phyloP scores from a whole-genome alignment of 92 coral and sea anemone genomes.

The Diadumene lineata region DNA sequence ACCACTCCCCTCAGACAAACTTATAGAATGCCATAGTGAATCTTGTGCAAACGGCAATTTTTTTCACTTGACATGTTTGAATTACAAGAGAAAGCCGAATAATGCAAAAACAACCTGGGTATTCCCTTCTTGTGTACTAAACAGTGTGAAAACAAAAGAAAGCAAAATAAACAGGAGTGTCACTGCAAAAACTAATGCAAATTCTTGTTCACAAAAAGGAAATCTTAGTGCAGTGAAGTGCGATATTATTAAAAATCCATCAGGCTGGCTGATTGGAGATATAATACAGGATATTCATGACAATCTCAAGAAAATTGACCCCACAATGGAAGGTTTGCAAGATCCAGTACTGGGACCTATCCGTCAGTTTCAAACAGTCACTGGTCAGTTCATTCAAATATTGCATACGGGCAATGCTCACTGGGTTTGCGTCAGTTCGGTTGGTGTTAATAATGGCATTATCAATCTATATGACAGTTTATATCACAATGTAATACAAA shows the following conservation, averaged over 20 bases:
- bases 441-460: conserved; percentile 54
- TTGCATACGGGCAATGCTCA: conserved; percentile 57
- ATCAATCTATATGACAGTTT: conserved; percentile 67
- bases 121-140: conserved; percentile 30
- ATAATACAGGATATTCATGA: conserved; percentile 50
- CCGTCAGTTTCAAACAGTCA: conserved; percentile 40
- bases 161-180: neutral
- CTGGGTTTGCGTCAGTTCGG: conserved; percentile 67
- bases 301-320: conserved; percentile 9
- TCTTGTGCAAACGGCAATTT: conserved; percentile 34
- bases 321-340: conserved; percentile 45
- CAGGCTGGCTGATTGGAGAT: conserved; percentile 40
- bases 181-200: neutral
- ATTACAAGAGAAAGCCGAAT: conserved; percentile 40
- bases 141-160: conserved; percentile 42
- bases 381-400: conserved; percentile 56
- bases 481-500: conserved; percentile 40
- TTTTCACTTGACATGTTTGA: conserved; percentile 35
- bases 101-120: conserved; percentile 45
- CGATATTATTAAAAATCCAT: conserved; percentile 21
- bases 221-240: conserved; percentile 7
- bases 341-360: conserved; percentile 47
- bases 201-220: neutral
- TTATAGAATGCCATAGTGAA: conserved; percentile 36
- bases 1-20: conserved; percentile 30